These are phyloP conservation scores for Drusus annulatus DNA, from an alignment of 1,140 invertebrate genomes.

Conservation along the genomic window DNA sequence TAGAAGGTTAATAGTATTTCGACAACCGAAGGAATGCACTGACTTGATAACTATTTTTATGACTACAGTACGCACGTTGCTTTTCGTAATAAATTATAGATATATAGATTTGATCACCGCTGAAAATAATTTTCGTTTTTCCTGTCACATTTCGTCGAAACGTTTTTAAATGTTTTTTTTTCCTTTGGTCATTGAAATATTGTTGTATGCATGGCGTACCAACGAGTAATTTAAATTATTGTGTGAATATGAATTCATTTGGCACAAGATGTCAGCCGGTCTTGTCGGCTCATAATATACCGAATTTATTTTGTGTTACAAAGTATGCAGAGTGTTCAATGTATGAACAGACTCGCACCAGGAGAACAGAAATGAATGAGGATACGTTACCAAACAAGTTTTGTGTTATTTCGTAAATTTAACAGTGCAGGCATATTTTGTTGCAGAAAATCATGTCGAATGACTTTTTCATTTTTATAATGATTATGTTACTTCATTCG, in stretches of 20 bases:
- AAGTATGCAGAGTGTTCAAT: neutral
- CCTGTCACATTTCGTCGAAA: conserved; percentile 6
- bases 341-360: neutral
- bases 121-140: too few relatives aligned
- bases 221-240: conserved; percentile 25
- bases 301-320: conserved; percentile 8
- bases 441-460: neutral
- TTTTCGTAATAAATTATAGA: too few relatives aligned
- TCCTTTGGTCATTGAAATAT: neutral
- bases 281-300: neutral
- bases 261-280: neutral
- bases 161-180: neutral
- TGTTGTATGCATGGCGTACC: neutral
- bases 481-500: conserved; percentile 22
- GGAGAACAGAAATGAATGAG: neutral
- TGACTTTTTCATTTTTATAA: neutral
- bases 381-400: neutral
- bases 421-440: conserved; percentile 1
- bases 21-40: too few relatives aligned
- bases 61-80: too few relatives aligned
- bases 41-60: too few relatives aligned
- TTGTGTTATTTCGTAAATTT: neutral
- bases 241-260: conserved; percentile 13
- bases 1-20: too few relatives aligned
- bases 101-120: too few relatives aligned